A percentile compares a stretch with the other conserved stretches of the same genome.
Conservation (phyloP, 2,113 vertebrate species). For the Scopus umbretta region DNA sequence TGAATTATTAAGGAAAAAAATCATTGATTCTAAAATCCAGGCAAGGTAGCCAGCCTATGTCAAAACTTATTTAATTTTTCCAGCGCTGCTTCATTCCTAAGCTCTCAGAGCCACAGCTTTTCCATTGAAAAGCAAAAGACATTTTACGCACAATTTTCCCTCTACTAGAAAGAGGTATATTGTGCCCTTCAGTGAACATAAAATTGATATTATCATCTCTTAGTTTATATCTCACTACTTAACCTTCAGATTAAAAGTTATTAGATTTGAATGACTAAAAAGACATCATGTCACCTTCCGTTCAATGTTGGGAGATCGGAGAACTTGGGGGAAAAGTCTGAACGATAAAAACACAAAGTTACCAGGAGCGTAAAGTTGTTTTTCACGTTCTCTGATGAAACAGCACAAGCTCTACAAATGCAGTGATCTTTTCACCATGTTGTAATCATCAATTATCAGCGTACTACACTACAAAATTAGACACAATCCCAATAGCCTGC, state of each 20-base stretch:
- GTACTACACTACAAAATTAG: background rate
- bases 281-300: constrained; percentile 74
- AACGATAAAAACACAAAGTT: constrained; percentile 37
- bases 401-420: background rate
- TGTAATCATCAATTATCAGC: background rate
- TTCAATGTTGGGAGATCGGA: constrained; percentile 44
- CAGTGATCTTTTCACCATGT: background rate
- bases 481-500: background rate
- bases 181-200: constrained; percentile 83
- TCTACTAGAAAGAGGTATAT: constrained; percentile 74
- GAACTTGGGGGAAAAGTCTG: constrained; percentile 39
- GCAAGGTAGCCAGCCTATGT: constrained; percentile 54
- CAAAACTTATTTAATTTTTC: constrained; percentile 65
- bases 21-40: constrained; percentile 43
- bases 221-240: constrained; percentile 84
- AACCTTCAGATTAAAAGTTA: constrained; percentile 86
- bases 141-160: constrained; percentile 83
- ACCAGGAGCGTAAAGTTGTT: background rate
- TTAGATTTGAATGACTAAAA: constrained; percentile 81
- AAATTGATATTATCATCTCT: constrained; percentile 83
- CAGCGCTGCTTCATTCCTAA: constrained; percentile 34
- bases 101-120: constrained; percentile 57
- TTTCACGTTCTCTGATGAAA: background rate
- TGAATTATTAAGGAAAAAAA: constrained; percentile 56
- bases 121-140: constrained; percentile 73